Evolutionary conservation across 2,888 invertebrate species (phyloP).

Genomic region (Caenorhabditis angaria): DNA sequence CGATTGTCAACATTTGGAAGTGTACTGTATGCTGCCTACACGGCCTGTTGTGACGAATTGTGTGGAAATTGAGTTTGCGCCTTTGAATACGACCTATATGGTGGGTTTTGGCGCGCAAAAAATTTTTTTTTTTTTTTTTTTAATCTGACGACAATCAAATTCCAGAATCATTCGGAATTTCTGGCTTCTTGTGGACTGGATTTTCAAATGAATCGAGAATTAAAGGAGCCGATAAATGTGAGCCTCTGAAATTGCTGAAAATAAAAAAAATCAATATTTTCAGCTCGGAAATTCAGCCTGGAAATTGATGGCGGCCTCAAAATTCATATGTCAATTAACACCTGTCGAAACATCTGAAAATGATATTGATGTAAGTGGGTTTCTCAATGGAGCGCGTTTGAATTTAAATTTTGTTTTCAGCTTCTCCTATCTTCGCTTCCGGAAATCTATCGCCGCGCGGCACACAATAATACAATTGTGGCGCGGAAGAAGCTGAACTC

Average conservation of each 20-base stretch:
- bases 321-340: conserved; percentile 27
- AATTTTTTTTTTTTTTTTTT: background rate
- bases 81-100: conserved; percentile 34
- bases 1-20: conserved; percentile 21
- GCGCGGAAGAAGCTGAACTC: conserved; percentile 13
- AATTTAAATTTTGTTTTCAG: conserved; percentile 8
- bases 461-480: conserved; percentile 18
- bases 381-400: background rate
- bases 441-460: conserved; percentile 24
- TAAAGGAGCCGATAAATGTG: conserved; percentile 36
- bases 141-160: too few species aligned
- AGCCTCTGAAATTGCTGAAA: conserved; percentile 9
- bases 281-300: conserved; percentile 26
- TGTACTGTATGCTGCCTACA: conserved; percentile 19
- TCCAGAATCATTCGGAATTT: conserved; percentile 29
- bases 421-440: conserved; percentile 20
- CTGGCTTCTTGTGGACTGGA: conserved; percentile 16
- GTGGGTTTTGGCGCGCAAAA: background rate
- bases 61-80: conserved; percentile 17
- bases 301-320: conserved; percentile 32
- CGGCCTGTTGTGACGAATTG: conserved; percentile 21
- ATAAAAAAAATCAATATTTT: conserved; percentile 1
- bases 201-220: conserved; percentile 14
- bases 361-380: conserved; percentile 20
- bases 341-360: conserved; percentile 19